phyloP scores from a whole-genome alignment of 2,113 vertebrate genomes.

The Petrocephalus zakoni region DNA sequence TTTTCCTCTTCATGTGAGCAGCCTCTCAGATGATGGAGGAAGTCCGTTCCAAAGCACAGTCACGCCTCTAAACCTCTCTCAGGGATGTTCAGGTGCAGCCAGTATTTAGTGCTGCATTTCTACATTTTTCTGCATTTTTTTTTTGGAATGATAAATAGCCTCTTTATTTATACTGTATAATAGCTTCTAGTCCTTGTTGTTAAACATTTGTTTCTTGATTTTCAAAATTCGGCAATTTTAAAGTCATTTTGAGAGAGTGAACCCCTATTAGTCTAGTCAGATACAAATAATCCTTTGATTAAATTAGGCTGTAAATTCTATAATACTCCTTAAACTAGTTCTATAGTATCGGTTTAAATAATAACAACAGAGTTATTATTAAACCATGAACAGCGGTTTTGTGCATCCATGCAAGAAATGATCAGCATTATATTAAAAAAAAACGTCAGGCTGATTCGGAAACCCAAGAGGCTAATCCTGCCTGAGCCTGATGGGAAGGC shows the following conservation, averaged over 20 bases:
- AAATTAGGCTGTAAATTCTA: background rate
- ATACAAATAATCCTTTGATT: background rate
- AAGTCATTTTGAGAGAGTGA: background rate
- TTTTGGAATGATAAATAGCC: background rate
- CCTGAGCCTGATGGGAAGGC: background rate
- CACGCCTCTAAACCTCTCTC: background rate
- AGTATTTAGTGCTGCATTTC: background rate
- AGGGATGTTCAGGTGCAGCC: background rate
- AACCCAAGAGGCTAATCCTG: background rate
- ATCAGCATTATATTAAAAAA: background rate
- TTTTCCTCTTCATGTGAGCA: background rate
- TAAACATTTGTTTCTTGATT: background rate
- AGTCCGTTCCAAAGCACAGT: background rate
- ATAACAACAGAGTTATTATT: background rate
- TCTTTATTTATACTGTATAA: background rate
- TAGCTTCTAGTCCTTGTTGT: background rate
- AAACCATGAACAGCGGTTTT: background rate
- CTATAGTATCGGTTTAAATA: background rate
- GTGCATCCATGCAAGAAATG: background rate
- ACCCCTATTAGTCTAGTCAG: background rate
- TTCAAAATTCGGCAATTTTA: background rate
- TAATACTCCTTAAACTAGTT: background rate
- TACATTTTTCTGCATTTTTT: background rate
- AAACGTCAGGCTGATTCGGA: background rate
- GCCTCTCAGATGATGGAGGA: background rate